phyloP scores from a whole-genome alignment of 2,888 invertebrate genomes.

The Pachycephus smyrnensis region DNA sequence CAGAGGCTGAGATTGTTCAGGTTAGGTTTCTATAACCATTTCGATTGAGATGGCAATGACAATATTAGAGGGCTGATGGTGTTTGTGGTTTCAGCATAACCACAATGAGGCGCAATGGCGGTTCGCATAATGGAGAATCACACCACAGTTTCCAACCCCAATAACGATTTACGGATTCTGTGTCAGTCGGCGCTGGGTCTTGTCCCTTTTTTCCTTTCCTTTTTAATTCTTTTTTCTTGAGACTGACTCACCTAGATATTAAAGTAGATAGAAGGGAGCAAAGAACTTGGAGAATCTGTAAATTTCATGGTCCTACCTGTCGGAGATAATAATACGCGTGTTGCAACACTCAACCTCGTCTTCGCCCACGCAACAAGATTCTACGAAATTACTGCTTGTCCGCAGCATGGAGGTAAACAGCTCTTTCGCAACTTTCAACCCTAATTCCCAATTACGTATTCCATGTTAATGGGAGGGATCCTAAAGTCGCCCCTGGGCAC shows the following conservation, averaged over 20 bases:
- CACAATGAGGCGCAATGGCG: background rate
- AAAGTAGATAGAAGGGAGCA: background rate
- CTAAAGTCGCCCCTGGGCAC: background rate
- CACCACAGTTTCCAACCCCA: background rate
- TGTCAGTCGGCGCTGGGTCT: background rate
- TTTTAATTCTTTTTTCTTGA: background rate
- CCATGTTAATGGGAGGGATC: background rate
- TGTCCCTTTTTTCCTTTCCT: background rate
- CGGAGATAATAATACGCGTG: background rate
- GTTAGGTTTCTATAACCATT: background rate
- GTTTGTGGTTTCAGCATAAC: background rate
- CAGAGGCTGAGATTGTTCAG: background rate
- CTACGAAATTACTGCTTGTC: conserved; percentile 2
- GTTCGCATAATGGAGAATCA: background rate
- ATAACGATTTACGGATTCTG: background rate
- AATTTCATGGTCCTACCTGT: background rate
- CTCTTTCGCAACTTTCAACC: background rate
- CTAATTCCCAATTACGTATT: conserved; percentile 1
- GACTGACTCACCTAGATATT: background rate
- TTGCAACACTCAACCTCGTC: background rate
- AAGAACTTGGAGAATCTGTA: background rate
- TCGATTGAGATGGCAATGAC: background rate
- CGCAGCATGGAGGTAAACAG: background rate
- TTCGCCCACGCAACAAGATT: conserved; percentile 7
- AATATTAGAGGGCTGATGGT: background rate